phyloP scores from a whole-genome alignment of 2,888 invertebrate genomes.

The Unio pictorum region DNA sequence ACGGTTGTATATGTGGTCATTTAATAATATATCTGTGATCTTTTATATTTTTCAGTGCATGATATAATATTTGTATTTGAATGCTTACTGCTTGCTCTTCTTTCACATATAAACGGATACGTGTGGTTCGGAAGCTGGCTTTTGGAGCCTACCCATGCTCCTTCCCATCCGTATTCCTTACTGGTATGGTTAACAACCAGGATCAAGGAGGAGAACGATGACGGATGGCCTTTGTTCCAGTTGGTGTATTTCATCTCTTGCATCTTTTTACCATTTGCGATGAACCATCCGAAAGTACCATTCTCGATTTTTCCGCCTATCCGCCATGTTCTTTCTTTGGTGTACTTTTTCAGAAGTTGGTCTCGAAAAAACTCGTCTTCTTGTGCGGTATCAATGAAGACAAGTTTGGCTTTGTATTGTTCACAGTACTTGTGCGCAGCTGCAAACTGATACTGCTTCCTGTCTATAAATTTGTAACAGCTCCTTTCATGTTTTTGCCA shows the following conservation, averaged over 20 bases:
- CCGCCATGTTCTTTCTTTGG: constrained; percentile 46
- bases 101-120: constrained; percentile 74
- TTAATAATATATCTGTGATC: too few species aligned
- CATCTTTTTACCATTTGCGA: constrained; percentile 17
- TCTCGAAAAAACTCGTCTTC: constrained; percentile 76
- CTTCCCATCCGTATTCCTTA: constrained; percentile 60
- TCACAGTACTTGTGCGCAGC: constrained; percentile 69
- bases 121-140: constrained; percentile 44
- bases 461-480: constrained; percentile 74
- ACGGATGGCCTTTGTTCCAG: constrained; percentile 50
- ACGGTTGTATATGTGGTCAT: too few species aligned
- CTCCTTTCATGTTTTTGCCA: constrained; percentile 74
- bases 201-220: constrained; percentile 46
- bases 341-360: constrained; percentile 44
- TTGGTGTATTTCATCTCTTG: constrained; percentile 42
- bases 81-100: constrained; percentile 72
- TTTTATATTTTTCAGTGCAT: too few species aligned
- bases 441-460: constrained; percentile 56
- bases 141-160: constrained; percentile 53
- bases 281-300: constrained; percentile 41
- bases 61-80: too few species aligned
- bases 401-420: constrained; percentile 68
- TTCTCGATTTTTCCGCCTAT: constrained; percentile 49
- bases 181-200: constrained; percentile 68
- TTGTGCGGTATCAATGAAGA: constrained; percentile 72